Evolutionary conservation across 2,888 invertebrate genomes (phyloP), one percentile per base, ranked within the genome.

Genomic region (Megamerina dolium): DNA sequence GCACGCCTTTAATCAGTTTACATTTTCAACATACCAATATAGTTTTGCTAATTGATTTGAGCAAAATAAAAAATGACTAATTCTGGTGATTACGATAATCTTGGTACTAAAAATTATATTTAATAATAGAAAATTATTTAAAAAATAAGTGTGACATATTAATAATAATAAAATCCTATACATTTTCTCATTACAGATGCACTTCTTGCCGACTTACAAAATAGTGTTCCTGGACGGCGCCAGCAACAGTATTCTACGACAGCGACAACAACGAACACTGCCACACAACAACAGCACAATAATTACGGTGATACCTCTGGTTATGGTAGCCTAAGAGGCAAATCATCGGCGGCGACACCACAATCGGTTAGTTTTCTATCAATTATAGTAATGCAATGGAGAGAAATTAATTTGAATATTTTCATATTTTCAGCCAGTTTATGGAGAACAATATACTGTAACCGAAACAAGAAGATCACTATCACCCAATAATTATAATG

Each of bases 141-240:
- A 23, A 23, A 8, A 8, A 23, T 8, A 23, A 23, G 10, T 23
- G 10, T 23, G 10, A 23, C 10, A 23, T 23, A 23, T 23, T 23
- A 8, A 32, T 31, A 17, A 30, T 31, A 41, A 29, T 23, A 17
- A 30, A 41, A 23, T 8, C 29, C n/a, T 14, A 16, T 45, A 26
- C 21, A 43, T 49, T 32, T 34, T 8, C 43, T 32, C n/a, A n/a
- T 54, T 59, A 12, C 78, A 96, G 96, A 96, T 79, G 94, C 95
- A 49, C 77, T 96, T 55, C 79, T 96, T 63, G 94, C 94, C 46
- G 96, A 96, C 70, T 80, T 96, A 46, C 95, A 96, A 74, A 93
- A 93, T 63, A 95, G 95, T 9, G 88, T 93, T 56, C 86, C 90
- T 38, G 77, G 78, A 3, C 77, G 77, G 27, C 43, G 27, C 46